Evolutionary conservation across 1,140 invertebrate genomes (phyloP).

Genomic region (Drosophila nasuta): DNA sequence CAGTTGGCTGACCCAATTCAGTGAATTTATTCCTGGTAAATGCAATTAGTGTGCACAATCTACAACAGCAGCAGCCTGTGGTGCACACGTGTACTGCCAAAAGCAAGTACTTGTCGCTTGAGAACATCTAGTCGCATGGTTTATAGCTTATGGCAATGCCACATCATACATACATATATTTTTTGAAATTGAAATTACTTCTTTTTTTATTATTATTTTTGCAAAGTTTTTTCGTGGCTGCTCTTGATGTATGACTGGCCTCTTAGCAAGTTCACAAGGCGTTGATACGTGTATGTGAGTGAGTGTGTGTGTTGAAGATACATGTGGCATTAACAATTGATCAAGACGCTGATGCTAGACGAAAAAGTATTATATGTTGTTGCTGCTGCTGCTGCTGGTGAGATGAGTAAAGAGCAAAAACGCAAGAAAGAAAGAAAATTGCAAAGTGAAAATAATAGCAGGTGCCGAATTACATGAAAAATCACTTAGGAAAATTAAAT

Average conservation of each 20-base stretch:
- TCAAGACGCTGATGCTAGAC: constrained; percentile 58
- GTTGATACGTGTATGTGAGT: constrained; percentile 53
- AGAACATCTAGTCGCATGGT: neutral
- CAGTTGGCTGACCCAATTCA: constrained; percentile 63
- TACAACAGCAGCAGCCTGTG: constrained; percentile 42
- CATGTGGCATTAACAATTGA: constrained; percentile 81
- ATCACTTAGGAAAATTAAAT: constrained; percentile 84
- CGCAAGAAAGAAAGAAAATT: constrained; percentile 54
- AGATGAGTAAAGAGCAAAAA: constrained; percentile 33
- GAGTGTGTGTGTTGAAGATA: constrained; percentile 35
- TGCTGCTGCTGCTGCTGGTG: neutral
- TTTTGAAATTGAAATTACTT: constrained; percentile 43
- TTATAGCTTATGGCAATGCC: constrained; percentile 42
- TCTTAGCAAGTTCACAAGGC: constrained; percentile 71
- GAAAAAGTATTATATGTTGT: constrained; percentile 65
- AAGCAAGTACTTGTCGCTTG: constrained; percentile 1
- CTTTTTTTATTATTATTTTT: constrained; percentile 35
- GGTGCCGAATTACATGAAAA: constrained; percentile 83
- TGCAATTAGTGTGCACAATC: constrained; percentile 73
- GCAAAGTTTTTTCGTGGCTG: constrained; percentile 51
- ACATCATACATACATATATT: constrained; percentile 18
- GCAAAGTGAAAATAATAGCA: constrained; percentile 79
- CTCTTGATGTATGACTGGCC: constrained; percentile 70
- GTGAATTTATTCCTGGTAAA: constrained; percentile 66
- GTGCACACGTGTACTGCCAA: constrained; percentile 12